Conservation (phyloP, 2,113 vertebrate genomes). For the Todiramphus chloris region DNA sequence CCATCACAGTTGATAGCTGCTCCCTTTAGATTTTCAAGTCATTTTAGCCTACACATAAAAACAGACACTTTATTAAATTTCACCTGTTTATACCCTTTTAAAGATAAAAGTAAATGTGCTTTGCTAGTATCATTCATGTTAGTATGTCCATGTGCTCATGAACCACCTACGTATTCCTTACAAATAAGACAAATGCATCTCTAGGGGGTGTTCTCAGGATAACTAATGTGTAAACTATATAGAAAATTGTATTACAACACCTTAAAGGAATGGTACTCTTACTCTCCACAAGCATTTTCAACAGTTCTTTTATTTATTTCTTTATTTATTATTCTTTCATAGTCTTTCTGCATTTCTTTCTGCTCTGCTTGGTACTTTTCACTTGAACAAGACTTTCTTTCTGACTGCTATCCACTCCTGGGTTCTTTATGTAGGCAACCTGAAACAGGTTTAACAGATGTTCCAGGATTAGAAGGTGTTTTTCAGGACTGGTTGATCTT, state of each 20-base stretch:
- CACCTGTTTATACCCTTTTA: conserved; percentile 33
- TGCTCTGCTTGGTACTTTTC: neutral
- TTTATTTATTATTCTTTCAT: neutral
- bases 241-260: neutral
- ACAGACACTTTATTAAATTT: conserved; percentile 53
- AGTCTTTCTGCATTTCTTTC: neutral
- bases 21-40: conserved; percentile 47
- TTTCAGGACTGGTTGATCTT: neutral
- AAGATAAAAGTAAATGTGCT: conserved; percentile 40
- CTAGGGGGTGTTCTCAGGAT: neutral
- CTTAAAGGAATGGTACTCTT: neutral
- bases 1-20: conserved; percentile 33
- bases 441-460: neutral
- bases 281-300: neutral
- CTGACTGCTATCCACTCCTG: neutral
- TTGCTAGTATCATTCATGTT: conserved; percentile 26
- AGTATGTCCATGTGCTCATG: neutral
- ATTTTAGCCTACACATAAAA: conserved; percentile 43
- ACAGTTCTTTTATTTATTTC: neutral
- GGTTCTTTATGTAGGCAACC: neutral
- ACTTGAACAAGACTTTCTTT: neutral
- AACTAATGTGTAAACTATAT: neutral
- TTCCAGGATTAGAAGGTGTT: neutral
- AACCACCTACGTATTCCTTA: neutral
- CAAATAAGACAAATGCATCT: conserved; percentile 20